These are phyloP conservation scores for Carterocephalus palaemon DNA, from an alignment of 2,888 invertebrate genomes.

Conservation along the genomic window DNA sequence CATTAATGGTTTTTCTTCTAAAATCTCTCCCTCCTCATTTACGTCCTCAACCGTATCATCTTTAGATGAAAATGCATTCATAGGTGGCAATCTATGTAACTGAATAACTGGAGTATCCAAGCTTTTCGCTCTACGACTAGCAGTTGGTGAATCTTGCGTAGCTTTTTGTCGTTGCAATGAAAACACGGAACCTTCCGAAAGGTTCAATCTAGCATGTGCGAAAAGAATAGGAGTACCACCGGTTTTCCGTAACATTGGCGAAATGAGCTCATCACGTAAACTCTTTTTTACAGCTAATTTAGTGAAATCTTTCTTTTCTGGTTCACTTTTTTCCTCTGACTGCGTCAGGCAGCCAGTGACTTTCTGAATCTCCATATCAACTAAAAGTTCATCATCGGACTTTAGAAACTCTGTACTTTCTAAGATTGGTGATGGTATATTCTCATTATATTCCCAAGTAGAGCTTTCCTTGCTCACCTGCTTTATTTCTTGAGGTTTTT, in stretches of 20 bases:
- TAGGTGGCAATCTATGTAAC: constrained; percentile 86
- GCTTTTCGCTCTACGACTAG: constrained; percentile 88
- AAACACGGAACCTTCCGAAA: constrained; percentile 91
- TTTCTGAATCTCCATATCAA: constrained; percentile 77
- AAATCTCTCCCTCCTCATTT: constrained; percentile 82
- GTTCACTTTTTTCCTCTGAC: constrained; percentile 59
- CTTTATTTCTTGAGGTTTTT: constrained; percentile 76
- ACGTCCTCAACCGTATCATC: constrained; percentile 91
- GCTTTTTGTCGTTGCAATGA: constrained; percentile 88
- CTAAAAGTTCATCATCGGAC: constrained; percentile 78
- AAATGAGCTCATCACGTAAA: constrained; percentile 83
- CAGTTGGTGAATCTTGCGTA: constrained; percentile 84
- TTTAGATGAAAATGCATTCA: constrained; percentile 92
- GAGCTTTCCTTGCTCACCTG: constrained; percentile 74
- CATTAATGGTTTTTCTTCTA: constrained; percentile 79
- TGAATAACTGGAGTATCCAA: constrained; percentile 91
- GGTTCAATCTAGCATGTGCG: constrained; percentile 87
- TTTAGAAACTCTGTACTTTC: constrained; percentile 80
- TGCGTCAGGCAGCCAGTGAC: constrained; percentile 63
- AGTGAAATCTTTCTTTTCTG: constrained; percentile 48
- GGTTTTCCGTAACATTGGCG: constrained; percentile 83
- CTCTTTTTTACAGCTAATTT: constrained; percentile 70
- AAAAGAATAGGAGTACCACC: constrained; percentile 89
- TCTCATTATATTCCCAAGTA: constrained; percentile 81
- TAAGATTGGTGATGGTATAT: constrained; percentile 81